A percentile compares a stretch with the other conserved stretches of the same genome.
Evolutionary conservation across 2,113 vertebrate genomes (phyloP).

Genomic region (Empidonax alnorum): DNA sequence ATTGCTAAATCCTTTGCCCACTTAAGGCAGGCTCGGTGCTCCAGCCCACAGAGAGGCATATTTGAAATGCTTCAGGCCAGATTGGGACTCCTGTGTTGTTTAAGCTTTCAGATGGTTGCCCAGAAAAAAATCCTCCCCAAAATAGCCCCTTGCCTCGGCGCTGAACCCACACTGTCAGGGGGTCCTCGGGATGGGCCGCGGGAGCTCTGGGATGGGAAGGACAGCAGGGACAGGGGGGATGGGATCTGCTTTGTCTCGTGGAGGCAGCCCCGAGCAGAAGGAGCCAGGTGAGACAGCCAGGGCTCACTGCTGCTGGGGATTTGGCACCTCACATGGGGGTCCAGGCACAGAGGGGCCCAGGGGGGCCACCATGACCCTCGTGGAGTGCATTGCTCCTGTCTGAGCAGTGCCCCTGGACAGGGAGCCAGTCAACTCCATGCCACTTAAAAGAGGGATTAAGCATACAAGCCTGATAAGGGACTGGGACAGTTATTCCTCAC

Average conservation of each 20-base stretch:
- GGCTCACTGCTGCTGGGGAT: not conserved
- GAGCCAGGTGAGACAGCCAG: fast-evolving
- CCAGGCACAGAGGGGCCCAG: fast-evolving
- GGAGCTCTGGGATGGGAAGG: not conserved
- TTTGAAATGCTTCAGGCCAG: conserved; percentile 45
- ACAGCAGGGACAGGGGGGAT: fast-evolving
- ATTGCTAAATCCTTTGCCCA: conserved; percentile 59
- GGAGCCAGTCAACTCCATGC: not conserved
- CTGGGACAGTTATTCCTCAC: not conserved
- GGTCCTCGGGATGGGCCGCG: fast-evolving
- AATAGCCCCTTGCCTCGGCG: not conserved
- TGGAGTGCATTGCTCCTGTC: not conserved
- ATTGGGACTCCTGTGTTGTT: not conserved
- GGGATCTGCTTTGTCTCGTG: not conserved
- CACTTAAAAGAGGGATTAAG: not conserved
- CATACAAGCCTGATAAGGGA: not conserved
- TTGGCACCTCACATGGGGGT: not conserved
- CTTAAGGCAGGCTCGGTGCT: conserved; percentile 53
- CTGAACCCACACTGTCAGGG: fast-evolving
- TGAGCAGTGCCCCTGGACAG: not conserved
- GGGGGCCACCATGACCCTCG: fast-evolving
- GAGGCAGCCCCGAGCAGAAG: not conserved
- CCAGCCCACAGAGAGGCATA: not conserved
- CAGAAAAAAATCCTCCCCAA: not conserved
- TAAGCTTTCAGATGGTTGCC: not conserved